Percentiles rank a stretch among this genome's conserved stretches.
phyloP scores from a whole-genome alignment of 2,113 vertebrate genomes.

The Tachuris rubrigastra region DNA sequence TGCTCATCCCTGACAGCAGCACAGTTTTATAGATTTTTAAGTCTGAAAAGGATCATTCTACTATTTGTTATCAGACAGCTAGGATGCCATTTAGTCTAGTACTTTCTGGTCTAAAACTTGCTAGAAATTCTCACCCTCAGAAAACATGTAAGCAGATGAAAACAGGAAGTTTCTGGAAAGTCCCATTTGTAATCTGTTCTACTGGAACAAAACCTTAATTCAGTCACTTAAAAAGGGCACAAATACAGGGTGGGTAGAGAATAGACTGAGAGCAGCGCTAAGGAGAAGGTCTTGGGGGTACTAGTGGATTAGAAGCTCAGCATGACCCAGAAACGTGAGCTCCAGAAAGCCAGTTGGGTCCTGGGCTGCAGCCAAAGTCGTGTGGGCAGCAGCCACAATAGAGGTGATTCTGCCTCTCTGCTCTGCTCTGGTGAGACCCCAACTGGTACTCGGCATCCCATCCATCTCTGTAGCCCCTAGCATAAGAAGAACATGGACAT shows the following conservation, averaged over 20 bases:
- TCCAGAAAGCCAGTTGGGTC: not conserved
- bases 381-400: not conserved
- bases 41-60: not conserved
- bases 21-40: not conserved
- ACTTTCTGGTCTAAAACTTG: not conserved
- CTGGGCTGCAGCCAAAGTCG: not conserved
- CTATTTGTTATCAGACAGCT: not conserved
- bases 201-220: not conserved
- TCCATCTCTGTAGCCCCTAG: not conserved
- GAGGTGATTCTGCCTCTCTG: not conserved
- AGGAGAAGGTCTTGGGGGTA: accelerated
- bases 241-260: not conserved
- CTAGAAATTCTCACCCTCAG: not conserved
- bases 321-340: accelerated
- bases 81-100: not conserved
- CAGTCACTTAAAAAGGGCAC: not conserved
- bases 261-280: not conserved
- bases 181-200: not conserved
- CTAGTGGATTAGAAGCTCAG: not conserved
- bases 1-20: not conserved
- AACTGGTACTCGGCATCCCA: not conserved
- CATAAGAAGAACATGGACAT: too few relatives aligned
- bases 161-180: not conserved
- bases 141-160: not conserved
- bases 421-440: too few relatives aligned